Evolutionary conservation across 2,888 invertebrate species (phyloP), one percentile per base, ranked within the genome.

Genomic region (Meiosimyza platycephala): DNA sequence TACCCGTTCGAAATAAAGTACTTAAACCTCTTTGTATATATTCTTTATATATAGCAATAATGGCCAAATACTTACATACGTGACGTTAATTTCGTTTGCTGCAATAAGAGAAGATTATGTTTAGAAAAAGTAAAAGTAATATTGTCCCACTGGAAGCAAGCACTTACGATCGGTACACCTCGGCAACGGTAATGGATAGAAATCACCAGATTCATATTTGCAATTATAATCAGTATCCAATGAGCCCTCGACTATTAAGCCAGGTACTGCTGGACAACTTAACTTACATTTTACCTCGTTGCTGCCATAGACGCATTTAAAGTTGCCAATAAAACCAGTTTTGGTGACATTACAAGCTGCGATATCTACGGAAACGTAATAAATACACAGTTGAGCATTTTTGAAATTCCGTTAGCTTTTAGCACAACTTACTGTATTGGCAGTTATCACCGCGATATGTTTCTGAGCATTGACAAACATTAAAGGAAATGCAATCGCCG

Each of bases 381-480:
- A 63, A 4, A 13, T 6, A 5, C 7, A n/a, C 28, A 28, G 28
- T 3, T 28, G 28, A 40, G 9, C 40, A 40, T 40, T 40, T 40
- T 40, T 9, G 9, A 9, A 40, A 40, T 40, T 40, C 40, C 5
- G 6, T 40, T 40, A 2, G 1, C 2, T 22, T n/a, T 54, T 6
- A 5, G 40, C 28, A 5, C 1, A 7, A 74, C 76, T 76, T 75
- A 86, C 86, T 82, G 65, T 83, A 83, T 79, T 87, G 85, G 72
- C 87, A 87, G 55, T 81, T 81, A 6, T 82, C 77, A 6, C 87
- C 87, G 7, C 84, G 89, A 79, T 89, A 93, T 3, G 90, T 90
- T 76, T 90, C 88, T 0, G 94, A 91, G 82, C 96, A 96, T 78
- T 93, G 92, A 79, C 96, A 96, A 3, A 90, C 89, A 82, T 95